A percentile compares a stretch with the other conserved stretches of the same genome.
These are phyloP conservation scores for Metridium senile DNA, from an alignment of 92 coral and sea anemone genomes.

Conservation along the genomic window DNA sequence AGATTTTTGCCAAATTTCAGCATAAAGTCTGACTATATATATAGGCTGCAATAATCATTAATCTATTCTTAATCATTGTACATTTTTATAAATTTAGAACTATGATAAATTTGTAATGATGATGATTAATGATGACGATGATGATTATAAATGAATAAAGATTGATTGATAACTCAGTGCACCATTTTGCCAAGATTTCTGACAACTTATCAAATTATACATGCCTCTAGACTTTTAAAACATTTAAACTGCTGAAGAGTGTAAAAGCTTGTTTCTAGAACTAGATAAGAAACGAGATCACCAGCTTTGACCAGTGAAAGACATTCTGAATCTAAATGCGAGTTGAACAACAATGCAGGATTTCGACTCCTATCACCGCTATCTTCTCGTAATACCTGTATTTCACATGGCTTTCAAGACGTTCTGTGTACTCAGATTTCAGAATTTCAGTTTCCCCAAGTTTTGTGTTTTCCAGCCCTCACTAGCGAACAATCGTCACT, in stretches of 20 bases:
- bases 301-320: constrained; percentile 44
- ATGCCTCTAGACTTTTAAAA: constrained; percentile 18
- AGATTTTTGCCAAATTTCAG: too few relatives aligned
- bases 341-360: constrained; percentile 30
- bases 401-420: constrained; percentile 36
- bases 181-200: too few relatives aligned
- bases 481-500: too few relatives aligned
- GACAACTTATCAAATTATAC: too few relatives aligned
- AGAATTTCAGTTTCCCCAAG: background rate
- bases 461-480: background rate
- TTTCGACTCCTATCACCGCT: constrained; percentile 43
- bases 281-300: constrained; percentile 42
- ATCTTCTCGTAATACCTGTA: constrained; percentile 48
- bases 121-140: too few relatives aligned
- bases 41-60: too few relatives aligned
- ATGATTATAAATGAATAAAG: too few relatives aligned
- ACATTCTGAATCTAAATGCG: constrained; percentile 36
- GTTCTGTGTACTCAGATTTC: constrained; percentile 45
- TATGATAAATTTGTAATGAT: too few relatives aligned
- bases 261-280: constrained; percentile 51
- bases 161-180: too few relatives aligned
- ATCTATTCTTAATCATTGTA: too few relatives aligned
- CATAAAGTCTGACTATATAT: too few relatives aligned
- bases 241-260: constrained; percentile 33
- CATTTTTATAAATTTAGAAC: too few relatives aligned